phyloP scores from a whole-genome alignment of 2,797 vertebrate species.

The Dromococcyx pavoninus region DNA sequence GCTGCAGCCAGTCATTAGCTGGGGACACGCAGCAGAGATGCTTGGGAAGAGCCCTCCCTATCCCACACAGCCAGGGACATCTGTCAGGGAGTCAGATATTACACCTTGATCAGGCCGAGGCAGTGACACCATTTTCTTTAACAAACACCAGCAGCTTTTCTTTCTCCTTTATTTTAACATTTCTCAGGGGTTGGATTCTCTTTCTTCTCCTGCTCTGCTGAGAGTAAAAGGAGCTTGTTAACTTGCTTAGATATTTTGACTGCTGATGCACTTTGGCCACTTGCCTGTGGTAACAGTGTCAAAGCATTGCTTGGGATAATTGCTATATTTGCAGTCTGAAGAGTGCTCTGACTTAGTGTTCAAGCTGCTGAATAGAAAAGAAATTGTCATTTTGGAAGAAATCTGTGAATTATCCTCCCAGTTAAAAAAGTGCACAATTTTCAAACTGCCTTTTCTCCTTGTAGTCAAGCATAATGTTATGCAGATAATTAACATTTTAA shows the following conservation, averaged over 20 bases:
- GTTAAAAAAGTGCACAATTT: conserved; percentile 84
- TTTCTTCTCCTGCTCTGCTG: conserved; percentile 87
- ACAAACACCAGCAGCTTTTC: conserved; percentile 86
- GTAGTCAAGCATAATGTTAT: conserved; percentile 42
- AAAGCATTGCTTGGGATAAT: conserved; percentile 98
- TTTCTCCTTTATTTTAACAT: conserved; percentile 80
- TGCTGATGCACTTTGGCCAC: conserved; percentile 93
- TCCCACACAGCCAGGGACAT: conserved; percentile 67
- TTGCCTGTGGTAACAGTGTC: conserved; percentile 98
- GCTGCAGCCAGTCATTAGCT: conserved; percentile 83
- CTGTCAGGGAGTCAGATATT: conserved; percentile 72
- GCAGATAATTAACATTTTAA: conserved; percentile 64
- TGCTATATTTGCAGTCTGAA: conserved; percentile 95
- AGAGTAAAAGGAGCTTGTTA: conserved; percentile 97
- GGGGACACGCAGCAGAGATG: conserved; percentile 73
- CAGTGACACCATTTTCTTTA: conserved; percentile 85
- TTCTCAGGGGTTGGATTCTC: conserved; percentile 86
- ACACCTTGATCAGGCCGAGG: conserved; percentile 89
- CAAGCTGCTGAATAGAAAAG: conserved; percentile 92
- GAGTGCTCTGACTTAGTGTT: conserved; percentile 88
- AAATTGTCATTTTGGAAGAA: conserved; percentile 92
- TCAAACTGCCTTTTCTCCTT: conserved; percentile 72
- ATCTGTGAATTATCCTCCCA: conserved; percentile 91
- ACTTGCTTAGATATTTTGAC: conserved; percentile 95
- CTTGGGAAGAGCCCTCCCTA: conserved; percentile 71